Percentiles rank a stretch among this genome's conserved stretches.
These are phyloP conservation scores for Centrocercus urophasianus DNA, from an alignment of 2,113 vertebrate genomes.

Conservation along the genomic window DNA sequence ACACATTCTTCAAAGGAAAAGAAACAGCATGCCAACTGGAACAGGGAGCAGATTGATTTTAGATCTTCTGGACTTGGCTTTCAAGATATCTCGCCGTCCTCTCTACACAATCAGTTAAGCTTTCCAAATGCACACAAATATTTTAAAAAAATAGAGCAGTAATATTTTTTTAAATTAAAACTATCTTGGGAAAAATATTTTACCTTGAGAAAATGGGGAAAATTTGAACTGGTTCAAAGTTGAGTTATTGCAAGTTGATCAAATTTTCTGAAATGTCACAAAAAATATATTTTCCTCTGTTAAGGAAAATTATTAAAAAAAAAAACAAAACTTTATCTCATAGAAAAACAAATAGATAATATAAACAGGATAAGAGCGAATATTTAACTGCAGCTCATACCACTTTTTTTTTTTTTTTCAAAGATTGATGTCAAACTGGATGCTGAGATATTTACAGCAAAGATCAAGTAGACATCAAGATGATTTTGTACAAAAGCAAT, in stretches of 20 bases:
- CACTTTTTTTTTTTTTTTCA: neutral
- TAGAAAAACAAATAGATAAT: neutral
- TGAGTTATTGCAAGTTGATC: neutral
- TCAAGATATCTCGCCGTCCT: neutral
- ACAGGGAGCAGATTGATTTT: neutral
- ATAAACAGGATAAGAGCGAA: neutral
- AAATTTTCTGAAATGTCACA: neutral
- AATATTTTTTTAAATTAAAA: neutral
- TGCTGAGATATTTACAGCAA: neutral
- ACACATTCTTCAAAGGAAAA: neutral
- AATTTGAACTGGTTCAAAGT: neutral
- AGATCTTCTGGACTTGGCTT: neutral
- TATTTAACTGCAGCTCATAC: neutral
- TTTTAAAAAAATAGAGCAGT: neutral
- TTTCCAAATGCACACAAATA: neutral
- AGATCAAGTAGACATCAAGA: neutral
- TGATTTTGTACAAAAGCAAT: neutral
- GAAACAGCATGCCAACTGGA: neutral
- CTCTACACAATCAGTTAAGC: neutral
- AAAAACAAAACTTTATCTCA: accelerated
- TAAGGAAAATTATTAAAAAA: neutral
- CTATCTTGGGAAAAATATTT: neutral
- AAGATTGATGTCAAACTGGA: neutral
- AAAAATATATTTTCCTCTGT: neutral
- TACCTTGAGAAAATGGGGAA: neutral